Evolutionary conservation across 2,888 invertebrate genomes (phyloP).

Genomic region (Nemotelus nigrinus): DNA sequence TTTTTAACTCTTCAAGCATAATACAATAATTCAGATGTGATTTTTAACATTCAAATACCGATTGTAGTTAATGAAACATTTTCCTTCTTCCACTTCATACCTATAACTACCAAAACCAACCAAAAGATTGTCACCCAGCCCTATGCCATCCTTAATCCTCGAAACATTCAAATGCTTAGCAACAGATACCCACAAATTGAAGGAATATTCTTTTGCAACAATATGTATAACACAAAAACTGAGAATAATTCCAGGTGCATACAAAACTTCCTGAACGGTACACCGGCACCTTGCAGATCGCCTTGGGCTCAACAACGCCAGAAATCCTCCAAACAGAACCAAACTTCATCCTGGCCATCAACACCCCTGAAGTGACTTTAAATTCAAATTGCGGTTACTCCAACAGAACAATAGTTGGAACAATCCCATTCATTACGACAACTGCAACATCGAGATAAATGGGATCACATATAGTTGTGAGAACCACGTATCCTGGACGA

Average conservation of each 20-base stretch:
- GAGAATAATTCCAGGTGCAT: not conserved
- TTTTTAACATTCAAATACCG: constrained; percentile 21
- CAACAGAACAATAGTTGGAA: not conserved
- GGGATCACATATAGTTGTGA: constrained; percentile 3
- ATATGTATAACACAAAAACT: not conserved
- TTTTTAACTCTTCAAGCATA: not conserved
- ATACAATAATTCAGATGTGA: not conserved
- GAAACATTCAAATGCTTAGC: not conserved
- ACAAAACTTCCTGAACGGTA: not conserved
- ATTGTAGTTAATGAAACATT: not conserved
- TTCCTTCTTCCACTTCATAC: too few relatives aligned
- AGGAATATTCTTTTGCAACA: not conserved
- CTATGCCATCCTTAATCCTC: not conserved
- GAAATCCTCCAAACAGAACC: not conserved
- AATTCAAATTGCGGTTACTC: not conserved
- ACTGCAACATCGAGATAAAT: not conserved
- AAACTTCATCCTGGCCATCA: not conserved
- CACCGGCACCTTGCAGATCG: too few relatives aligned
- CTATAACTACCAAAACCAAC: too few relatives aligned
- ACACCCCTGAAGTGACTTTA: not conserved
- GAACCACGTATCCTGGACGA: constrained; percentile 1
- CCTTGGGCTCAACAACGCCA: not conserved
- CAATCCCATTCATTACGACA: too few relatives aligned
- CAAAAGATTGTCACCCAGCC: too few relatives aligned
- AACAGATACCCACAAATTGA: too few relatives aligned